Evolutionary conservation across 1,140 invertebrate species (phyloP).

Genomic region (Drosophila saltans): DNA sequence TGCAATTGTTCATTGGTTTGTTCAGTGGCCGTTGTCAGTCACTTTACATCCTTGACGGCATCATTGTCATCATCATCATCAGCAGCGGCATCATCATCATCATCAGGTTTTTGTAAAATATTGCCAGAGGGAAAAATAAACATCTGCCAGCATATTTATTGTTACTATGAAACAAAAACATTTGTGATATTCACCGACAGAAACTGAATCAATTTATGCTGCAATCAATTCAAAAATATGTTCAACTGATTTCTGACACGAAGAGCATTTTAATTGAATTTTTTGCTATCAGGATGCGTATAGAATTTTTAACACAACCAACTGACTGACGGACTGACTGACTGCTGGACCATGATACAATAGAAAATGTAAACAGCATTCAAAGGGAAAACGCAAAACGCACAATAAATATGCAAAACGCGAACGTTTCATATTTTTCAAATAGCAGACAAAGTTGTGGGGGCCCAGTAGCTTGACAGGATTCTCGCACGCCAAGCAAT

Average conservation of each 20-base stretch:
- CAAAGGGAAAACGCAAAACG: conserved; percentile 34
- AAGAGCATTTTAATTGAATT: conserved; percentile 73
- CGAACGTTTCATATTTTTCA: conserved; percentile 70
- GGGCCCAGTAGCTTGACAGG: conserved; percentile 25
- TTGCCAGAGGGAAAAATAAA: conserved; percentile 35
- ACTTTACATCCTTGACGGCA: conserved; percentile 3
- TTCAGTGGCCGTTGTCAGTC: background rate
- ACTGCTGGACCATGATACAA: conserved; percentile 11
- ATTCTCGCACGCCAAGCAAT: conserved; percentile 62
- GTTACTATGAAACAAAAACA: conserved; percentile 43
- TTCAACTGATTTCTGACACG: conserved; percentile 71
- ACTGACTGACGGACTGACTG: conserved; percentile 12
- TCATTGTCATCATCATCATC: conserved; percentile 6
- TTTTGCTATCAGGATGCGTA: conserved; percentile 52
- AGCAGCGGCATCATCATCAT: background rate
- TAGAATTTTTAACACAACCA: conserved; percentile 57
- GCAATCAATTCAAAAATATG: conserved; percentile 63
- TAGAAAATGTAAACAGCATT: conserved; percentile 19
- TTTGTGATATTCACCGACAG: conserved; percentile 22
- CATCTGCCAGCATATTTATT: conserved; percentile 36
- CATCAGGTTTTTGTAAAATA: conserved; percentile 8
- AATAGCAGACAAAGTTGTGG: conserved; percentile 21
- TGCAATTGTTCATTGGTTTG: conserved; percentile 13
- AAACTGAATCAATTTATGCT: conserved; percentile 57
- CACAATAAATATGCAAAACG: conserved; percentile 76